These are phyloP conservation scores for Euclidia mi DNA, from an alignment of 2,888 invertebrate genomes.

Conservation along the genomic window DNA sequence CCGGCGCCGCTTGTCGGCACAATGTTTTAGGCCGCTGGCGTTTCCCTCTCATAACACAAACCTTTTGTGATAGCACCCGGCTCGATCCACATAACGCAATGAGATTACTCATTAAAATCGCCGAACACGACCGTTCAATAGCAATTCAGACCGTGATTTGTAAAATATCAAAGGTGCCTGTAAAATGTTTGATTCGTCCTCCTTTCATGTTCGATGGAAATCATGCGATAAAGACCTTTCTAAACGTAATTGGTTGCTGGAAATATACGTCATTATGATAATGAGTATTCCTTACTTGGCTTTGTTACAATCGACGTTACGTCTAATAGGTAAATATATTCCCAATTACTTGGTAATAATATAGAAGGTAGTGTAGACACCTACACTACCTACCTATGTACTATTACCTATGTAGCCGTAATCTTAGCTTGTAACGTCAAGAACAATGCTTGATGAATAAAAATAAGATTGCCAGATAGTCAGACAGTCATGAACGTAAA, in stretches of 20 bases:
- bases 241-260: not conserved
- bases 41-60: conserved; percentile 66
- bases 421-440: too few relatives aligned
- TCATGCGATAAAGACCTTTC: not conserved
- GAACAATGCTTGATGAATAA: too few relatives aligned
- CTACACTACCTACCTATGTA: too few relatives aligned
- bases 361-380: too few relatives aligned
- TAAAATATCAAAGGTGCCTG: conserved; percentile 30
- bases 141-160: conserved; percentile 31
- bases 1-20: conserved; percentile 57
- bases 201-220: conserved; percentile 4
- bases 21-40: conserved; percentile 64
- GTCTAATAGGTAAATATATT: too few relatives aligned
- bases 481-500: too few relatives aligned
- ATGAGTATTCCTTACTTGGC: too few relatives aligned
- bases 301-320: too few relatives aligned
- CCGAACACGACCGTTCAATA: conserved; percentile 31
- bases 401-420: too few relatives aligned
- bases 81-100: conserved; percentile 61
- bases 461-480: too few relatives aligned
- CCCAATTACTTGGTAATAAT: too few relatives aligned
- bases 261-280: too few relatives aligned
- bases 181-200: conserved; percentile 9
- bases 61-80: conserved; percentile 67
- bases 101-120: conserved; percentile 72